Percentiles rank a stretch among this genome's conserved stretches.
Evolutionary conservation across 2,113 vertebrate species (phyloP).

Genomic region (Centropus unirufus): DNA sequence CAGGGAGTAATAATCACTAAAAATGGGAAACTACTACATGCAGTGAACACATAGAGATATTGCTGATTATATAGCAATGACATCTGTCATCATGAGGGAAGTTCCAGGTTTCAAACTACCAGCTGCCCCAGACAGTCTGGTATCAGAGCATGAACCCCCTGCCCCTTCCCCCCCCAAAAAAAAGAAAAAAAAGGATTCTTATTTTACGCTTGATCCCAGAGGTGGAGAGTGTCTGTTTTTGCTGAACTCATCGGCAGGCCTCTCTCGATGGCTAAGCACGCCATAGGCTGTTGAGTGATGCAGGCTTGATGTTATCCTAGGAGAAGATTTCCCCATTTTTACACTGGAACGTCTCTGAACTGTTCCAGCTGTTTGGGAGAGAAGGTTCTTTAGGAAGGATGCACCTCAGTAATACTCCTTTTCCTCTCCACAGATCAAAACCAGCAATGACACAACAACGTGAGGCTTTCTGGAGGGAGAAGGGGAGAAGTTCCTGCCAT

Average conservation of each 20-base stretch:
- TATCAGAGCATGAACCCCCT: background rate
- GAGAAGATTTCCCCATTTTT: conserved; percentile 36
- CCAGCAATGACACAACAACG: rapidly evolving
- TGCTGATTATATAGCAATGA: background rate
- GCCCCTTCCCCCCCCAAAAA: too few species aligned
- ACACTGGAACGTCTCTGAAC: background rate
- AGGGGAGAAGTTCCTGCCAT: background rate
- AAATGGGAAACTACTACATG: background rate
- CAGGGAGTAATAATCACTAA: background rate
- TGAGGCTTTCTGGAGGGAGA: background rate
- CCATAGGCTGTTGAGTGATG: conserved; percentile 22
- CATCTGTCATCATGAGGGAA: background rate
- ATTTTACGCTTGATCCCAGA: background rate
- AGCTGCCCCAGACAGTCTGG: background rate
- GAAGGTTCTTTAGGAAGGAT: background rate
- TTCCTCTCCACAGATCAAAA: background rate
- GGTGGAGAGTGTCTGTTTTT: background rate
- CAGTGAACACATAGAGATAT: background rate
- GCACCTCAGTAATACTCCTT: background rate
- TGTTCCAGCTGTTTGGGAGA: background rate
- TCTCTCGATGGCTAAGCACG: background rate
- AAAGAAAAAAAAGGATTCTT: background rate
- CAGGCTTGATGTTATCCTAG: conserved; percentile 1
- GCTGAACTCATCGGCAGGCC: conserved; percentile 1
- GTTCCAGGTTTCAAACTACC: background rate